Percentiles rank a stretch among this genome's conserved stretches.
Evolutionary conservation across 2,888 invertebrate species (phyloP).

Genomic region (Dolichopus griseipennis): DNA sequence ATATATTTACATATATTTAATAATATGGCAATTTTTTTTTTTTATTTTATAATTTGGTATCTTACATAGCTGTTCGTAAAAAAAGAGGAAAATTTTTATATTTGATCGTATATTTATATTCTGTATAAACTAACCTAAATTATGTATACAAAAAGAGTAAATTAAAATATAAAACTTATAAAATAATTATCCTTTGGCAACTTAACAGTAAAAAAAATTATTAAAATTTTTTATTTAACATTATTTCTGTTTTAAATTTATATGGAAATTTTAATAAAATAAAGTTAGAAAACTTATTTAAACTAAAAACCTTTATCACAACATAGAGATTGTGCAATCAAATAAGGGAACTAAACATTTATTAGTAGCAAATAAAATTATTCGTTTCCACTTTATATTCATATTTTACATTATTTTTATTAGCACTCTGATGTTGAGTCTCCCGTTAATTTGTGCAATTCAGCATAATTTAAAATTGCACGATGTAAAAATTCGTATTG

Average conservation of each 20-base stretch:
- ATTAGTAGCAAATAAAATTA: not conserved
- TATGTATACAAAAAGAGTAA: not conserved
- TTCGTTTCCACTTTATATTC: not conserved
- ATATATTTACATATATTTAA: not conserved
- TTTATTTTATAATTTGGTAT: slow-evolving; percentile 6
- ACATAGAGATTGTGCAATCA: slow-evolving; percentile 6
- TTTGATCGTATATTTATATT: not conserved
- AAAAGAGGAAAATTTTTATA: not conserved
- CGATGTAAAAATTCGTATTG: slow-evolving; percentile 91
- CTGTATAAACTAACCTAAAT: not conserved
- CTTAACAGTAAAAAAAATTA: not conserved
- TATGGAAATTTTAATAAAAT: not conserved
- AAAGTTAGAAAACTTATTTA: not conserved
- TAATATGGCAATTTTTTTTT: not conserved
- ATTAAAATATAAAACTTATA: slow-evolving; percentile 1
- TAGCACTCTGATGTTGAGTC: slow-evolving; percentile 31
- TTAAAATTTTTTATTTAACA: not conserved
- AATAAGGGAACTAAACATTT: slow-evolving; percentile 1
- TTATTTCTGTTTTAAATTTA: not conserved
- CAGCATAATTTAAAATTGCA: slow-evolving; percentile 81
- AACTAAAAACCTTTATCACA: not conserved
- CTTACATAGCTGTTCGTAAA: not conserved
- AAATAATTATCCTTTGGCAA: slow-evolving; percentile 6
- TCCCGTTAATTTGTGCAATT: slow-evolving; percentile 63
- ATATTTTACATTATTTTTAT: slow-evolving; percentile 14